A percentile compares a stretch with the other conserved stretches of the same genome.
Conservation (phyloP, 1,140 invertebrate genomes). For the Drosophila arawakana region DNA sequence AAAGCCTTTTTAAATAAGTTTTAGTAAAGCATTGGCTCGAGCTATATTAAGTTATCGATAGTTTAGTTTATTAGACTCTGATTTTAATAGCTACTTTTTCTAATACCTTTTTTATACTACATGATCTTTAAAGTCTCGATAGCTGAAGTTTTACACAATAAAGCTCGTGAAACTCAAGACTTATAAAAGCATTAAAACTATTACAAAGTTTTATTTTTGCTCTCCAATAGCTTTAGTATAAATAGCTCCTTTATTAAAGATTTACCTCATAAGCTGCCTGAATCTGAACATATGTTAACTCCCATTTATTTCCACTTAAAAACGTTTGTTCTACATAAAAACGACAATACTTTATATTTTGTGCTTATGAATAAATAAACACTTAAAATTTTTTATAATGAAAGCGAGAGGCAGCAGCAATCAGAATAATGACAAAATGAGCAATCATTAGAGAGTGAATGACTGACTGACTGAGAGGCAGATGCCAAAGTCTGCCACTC, state of each 20-base stretch:
- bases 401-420: conserved; percentile 51
- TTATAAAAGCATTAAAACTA: too few species aligned
- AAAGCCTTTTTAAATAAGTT: too few species aligned
- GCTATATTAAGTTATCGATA: too few species aligned
- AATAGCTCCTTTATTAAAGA: background rate
- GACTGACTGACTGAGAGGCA: background rate
- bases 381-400: conserved; percentile 51
- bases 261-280: background rate
- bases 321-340: conserved; percentile 55
- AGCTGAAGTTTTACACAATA: too few species aligned
- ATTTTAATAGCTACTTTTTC: too few species aligned
- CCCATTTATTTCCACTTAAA: background rate
- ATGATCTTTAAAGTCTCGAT: too few species aligned
- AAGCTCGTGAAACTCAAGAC: too few species aligned
- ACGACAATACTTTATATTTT: conserved; percentile 23
- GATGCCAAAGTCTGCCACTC: conserved; percentile 2
- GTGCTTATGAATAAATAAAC: conserved; percentile 59
- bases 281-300: background rate
- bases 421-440: conserved; percentile 71
- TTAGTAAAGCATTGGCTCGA: too few species aligned
- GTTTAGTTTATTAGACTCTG: too few species aligned
- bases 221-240: too few species aligned
- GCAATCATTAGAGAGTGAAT: conserved; percentile 65
- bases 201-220: too few species aligned
- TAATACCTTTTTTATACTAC: too few species aligned